These are phyloP conservation scores for Malurus cyaneus DNA, from an alignment of 2,113 vertebrate species.

Conservation along the genomic window DNA sequence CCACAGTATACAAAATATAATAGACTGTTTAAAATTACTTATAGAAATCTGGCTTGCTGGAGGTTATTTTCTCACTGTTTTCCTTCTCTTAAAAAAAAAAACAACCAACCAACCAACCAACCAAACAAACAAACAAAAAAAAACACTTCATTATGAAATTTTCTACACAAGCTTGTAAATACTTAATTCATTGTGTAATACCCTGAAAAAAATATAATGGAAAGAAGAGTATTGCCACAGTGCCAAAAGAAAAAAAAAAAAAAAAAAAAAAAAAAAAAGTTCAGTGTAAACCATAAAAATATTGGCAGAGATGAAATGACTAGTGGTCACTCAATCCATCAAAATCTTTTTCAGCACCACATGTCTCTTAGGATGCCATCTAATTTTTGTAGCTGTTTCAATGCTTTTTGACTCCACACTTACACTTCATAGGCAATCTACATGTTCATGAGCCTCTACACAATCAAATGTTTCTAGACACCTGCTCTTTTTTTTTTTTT, in stretches of 20 bases:
- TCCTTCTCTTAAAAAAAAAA: background rate
- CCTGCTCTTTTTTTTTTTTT: background rate
- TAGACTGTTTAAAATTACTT: background rate
- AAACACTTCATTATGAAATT: background rate
- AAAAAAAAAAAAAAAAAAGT: background rate
- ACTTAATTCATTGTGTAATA: background rate
- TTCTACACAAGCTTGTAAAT: background rate
- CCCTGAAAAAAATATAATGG: background rate
- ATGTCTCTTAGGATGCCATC: background rate
- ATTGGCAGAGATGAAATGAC: background rate
- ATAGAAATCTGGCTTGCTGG: background rate
- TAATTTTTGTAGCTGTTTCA: background rate
- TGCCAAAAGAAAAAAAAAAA: background rate
- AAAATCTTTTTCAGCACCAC: background rate
- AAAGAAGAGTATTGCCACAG: background rate
- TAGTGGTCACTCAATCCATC: background rate
- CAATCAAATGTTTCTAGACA: constrained; percentile 10
- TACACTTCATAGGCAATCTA: background rate
- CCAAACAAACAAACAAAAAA: no score
- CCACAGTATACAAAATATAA: background rate
- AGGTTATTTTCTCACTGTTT: background rate
- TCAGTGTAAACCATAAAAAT: background rate
- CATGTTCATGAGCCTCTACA: constrained; percentile 15
- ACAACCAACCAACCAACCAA: no score
- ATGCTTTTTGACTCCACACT: background rate